Evolutionary conservation across 2,797 vertebrate species (phyloP).

Genomic region (Sus cebifrons): DNA sequence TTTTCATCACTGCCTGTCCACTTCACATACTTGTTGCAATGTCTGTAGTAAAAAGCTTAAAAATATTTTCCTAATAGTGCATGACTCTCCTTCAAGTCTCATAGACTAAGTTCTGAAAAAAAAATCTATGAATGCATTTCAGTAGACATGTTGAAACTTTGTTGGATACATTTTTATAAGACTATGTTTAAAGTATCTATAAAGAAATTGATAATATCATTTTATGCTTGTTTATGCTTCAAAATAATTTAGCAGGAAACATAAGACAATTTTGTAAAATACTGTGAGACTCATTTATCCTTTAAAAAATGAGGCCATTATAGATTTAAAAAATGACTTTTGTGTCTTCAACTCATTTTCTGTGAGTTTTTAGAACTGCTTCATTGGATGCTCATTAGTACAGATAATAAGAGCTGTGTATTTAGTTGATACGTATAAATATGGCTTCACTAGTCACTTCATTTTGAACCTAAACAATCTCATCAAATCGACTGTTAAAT

Average conservation of each 20-base stretch:
- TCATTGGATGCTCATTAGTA: not conserved
- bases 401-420: not conserved
- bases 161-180: not conserved
- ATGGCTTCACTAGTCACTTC: not conserved
- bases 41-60: not conserved
- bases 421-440: not conserved
- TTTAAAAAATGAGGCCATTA: not conserved
- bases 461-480: not conserved
- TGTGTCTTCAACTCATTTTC: not conserved
- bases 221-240: not conserved
- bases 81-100: not conserved
- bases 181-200: not conserved
- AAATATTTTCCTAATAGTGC: not conserved
- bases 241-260: slow-evolving; percentile 34
- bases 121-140: not conserved
- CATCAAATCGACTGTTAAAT: not conserved
- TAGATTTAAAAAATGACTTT: not conserved
- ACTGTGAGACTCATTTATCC: not conserved
- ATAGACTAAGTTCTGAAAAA: not conserved
- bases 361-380: slow-evolving; percentile 15
- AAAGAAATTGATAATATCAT: not conserved
- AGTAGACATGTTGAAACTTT: not conserved
- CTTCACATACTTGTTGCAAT: not conserved
- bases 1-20: not conserved
- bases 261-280: not conserved